Conservation (phyloP, 2,797 vertebrate species). For the Melanotaenia parkinsoni region DNA sequence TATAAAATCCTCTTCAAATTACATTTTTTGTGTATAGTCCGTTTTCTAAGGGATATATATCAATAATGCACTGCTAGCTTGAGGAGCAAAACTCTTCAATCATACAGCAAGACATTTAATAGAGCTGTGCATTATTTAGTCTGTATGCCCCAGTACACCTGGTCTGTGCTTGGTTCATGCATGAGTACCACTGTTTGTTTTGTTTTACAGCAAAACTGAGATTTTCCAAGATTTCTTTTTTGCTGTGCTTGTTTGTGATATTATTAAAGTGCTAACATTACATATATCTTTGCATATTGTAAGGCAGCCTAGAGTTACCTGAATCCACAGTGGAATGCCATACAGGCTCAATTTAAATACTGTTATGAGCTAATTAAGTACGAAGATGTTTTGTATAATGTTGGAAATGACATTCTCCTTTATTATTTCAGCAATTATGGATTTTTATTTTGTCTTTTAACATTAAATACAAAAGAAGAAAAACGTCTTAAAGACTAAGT, state of each 20-base stretch:
- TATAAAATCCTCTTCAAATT: not conserved
- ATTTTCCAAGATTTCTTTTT: not conserved
- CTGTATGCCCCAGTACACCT: conserved; percentile 25
- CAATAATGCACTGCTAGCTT: conserved; percentile 58
- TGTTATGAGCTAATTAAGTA: too few species aligned
- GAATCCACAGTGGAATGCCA: too few species aligned
- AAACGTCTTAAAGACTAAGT: not conserved
- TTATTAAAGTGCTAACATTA: not conserved
- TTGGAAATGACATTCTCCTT: not conserved
- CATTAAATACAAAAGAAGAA: not conserved
- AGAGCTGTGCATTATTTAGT: conserved; percentile 70
- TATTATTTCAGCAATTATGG: not conserved
- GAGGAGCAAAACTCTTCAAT: not conserved
- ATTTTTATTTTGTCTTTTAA: not conserved
- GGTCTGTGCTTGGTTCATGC: conserved; percentile 44
- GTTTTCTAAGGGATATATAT: conserved; percentile 35
- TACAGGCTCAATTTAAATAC: too few species aligned
- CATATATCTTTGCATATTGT: not conserved
- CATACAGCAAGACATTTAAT: conserved; percentile 53
- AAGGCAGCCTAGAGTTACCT: too few species aligned
- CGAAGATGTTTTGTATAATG: not conserved
- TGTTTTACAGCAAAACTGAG: not conserved
- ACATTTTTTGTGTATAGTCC: not conserved
- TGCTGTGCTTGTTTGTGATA: not conserved
- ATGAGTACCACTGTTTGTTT: conserved; percentile 31